A percentile compares a stretch with the other conserved stretches of the same genome.
Conservation (phyloP, 2,113 vertebrate genomes). For the Callipepla californica region DNA sequence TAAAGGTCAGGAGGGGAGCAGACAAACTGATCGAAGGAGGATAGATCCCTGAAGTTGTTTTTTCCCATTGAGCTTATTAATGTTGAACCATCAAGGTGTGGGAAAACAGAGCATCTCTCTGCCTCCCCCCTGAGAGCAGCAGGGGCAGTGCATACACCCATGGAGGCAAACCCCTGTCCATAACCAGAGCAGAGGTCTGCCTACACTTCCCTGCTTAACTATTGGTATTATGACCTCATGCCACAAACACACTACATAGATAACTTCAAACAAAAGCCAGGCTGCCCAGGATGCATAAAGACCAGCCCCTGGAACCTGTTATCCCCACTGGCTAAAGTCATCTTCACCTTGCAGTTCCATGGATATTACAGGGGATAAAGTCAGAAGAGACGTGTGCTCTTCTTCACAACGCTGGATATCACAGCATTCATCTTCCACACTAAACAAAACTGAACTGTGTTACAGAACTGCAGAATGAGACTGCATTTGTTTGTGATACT, state of each 20-base stretch:
- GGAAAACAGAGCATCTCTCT: neutral
- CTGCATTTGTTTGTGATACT: neutral
- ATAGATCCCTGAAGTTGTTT: neutral
- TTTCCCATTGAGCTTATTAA: neutral
- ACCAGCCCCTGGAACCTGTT: neutral
- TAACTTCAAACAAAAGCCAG: neutral
- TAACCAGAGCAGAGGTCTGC: neutral
- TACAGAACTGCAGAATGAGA: neutral
- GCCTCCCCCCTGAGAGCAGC: neutral
- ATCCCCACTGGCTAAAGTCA: neutral
- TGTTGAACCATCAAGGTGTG: neutral
- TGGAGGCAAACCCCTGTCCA: too few relatives aligned
- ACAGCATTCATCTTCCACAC: neutral
- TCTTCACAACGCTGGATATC: neutral
- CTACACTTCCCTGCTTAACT: neutral
- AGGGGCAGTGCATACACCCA: neutral
- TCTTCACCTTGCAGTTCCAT: neutral
- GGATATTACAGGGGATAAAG: neutral
- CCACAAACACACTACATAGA: rapidly evolving
- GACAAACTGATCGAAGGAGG: neutral
- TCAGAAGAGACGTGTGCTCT: neutral
- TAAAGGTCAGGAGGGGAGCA: neutral
- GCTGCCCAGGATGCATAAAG: neutral
- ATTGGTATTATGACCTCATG: neutral
- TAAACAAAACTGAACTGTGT: neutral